Evolutionary conservation across 2,113 vertebrate species (phyloP), one percentile per base, ranked within the genome.

Genomic region (Ailurus styani): DNA sequence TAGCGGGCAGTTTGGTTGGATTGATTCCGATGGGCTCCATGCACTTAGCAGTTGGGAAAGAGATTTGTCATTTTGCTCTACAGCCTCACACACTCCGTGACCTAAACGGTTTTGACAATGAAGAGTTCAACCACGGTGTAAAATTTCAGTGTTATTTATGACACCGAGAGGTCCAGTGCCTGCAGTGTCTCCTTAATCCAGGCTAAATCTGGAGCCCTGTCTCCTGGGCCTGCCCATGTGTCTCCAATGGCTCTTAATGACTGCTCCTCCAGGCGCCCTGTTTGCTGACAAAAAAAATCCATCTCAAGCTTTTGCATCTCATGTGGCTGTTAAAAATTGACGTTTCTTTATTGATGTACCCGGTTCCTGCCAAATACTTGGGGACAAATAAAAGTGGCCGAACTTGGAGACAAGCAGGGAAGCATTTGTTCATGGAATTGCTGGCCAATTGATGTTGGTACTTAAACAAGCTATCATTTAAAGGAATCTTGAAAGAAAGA

Each of bases 171-270:
- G 98, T 89, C 98, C 91, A n/a, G 73, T 96, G 97, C 40, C 73
- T 94, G 25, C 93, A 83, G 95, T 79, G 85, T 97, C 96, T 98
- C 87, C 97, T 98, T 98, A 98, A 98, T 98, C 98, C 86, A 0
- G 97, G 97, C 97, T 97, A 87, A 97, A 97, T 96, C 95, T 82
- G 21, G 95, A 95, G 93, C 90, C 75, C 97, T 90, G 94, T 97
- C 98, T 98, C 95, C 96, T 23, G 6, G 42, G 94, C 66, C 90
- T 97, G 98, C 97, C 96, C 11, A 13, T 81, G 64, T 47, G 94
- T 98, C 98, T 98, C 97, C 97, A 82, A 88, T 40, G 52, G 98
- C 97, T 95, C 98, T 98, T 99, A 98, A 97, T 98, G 98, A 99
- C 93, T 89, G 96, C 97, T 98, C 94, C 97, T 98, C 96, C 89